Evolutionary conservation across 2,797 vertebrate genomes (phyloP).

Genomic region (Pseudochromis fuscus): DNA sequence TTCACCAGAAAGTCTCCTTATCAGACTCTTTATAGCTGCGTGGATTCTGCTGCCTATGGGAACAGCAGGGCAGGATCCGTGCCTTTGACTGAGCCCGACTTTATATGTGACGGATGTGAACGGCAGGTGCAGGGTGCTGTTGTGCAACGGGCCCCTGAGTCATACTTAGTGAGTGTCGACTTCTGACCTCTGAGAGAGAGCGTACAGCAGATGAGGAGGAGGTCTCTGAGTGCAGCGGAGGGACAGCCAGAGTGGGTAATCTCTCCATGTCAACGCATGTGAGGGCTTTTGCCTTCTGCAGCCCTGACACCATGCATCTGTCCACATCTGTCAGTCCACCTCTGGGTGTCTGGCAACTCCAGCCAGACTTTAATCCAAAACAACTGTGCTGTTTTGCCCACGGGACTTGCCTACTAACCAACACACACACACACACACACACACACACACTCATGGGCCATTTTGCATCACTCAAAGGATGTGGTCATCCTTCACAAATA

Average conservation of each 20-base stretch:
- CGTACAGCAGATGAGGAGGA: constrained; percentile 68
- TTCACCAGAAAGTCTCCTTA: constrained; percentile 72
- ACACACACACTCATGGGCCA: constrained; percentile 30
- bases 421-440: constrained; percentile 37
- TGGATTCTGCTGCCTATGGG: constrained; percentile 64
- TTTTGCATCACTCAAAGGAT: constrained; percentile 59
- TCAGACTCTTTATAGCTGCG: constrained; percentile 73
- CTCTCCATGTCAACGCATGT: constrained; percentile 76
- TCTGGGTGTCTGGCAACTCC: constrained; percentile 69
- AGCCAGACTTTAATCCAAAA: constrained; percentile 70
- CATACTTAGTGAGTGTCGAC: constrained; percentile 72
- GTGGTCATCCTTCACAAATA: constrained; percentile 55
- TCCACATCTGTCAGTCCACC: constrained; percentile 84
- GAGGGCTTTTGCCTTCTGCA: constrained; percentile 84
- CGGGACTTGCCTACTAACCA: constrained; percentile 45
- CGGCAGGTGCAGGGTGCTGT: constrained; percentile 78
- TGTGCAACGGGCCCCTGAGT: constrained; percentile 74
- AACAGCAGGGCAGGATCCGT: constrained; percentile 53
- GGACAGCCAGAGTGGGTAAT: constrained; percentile 74
- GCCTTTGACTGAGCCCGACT: constrained; percentile 33
- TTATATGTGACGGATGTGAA: constrained; percentile 57
- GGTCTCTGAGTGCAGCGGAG: constrained; percentile 59
- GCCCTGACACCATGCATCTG: constrained; percentile 78
- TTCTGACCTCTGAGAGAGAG: constrained; percentile 79
- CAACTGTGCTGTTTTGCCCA: constrained; percentile 72